Conservation (phyloP, 2,888 invertebrate species). For the Tortricodes alternella region DNA sequence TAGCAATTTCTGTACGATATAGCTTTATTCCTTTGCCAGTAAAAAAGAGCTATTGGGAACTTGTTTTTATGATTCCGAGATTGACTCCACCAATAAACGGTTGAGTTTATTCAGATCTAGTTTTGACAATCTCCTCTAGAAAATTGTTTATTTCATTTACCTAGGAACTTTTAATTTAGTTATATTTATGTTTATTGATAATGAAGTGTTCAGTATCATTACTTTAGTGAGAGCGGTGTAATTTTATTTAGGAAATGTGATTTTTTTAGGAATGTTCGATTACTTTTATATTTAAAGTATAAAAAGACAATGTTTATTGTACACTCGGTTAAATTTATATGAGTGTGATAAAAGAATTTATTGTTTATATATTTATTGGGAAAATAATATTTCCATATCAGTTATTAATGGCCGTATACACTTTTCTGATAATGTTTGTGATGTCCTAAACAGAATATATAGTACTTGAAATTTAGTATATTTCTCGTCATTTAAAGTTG, state of each 20-base stretch:
- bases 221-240: constrained; percentile 12
- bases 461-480: not conserved
- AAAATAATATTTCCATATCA: not conserved
- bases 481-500: not conserved
- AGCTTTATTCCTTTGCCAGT: no score
- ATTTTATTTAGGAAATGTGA: constrained; percentile 20
- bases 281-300: constrained; percentile 11
- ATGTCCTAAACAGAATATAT: not conserved
- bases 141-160: not conserved
- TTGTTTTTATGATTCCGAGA: no score
- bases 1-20: no score
- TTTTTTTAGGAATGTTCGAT: constrained; percentile 23
- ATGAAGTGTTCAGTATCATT: constrained; percentile 15
- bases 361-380: constrained; percentile 1
- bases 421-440: not conserved
- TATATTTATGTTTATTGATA: constrained; percentile 2
- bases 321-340: not conserved
- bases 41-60: no score
- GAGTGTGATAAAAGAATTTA: constrained; percentile 22
- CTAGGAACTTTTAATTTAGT: constrained; percentile 5
- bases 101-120: not conserved
- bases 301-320: constrained; percentile 23
- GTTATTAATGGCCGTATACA: not conserved
- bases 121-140: no score
- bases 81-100: no score